Evolutionary conservation across 2,113 vertebrate genomes (phyloP).

Genomic region (Pseudonaja textilis): DNA sequence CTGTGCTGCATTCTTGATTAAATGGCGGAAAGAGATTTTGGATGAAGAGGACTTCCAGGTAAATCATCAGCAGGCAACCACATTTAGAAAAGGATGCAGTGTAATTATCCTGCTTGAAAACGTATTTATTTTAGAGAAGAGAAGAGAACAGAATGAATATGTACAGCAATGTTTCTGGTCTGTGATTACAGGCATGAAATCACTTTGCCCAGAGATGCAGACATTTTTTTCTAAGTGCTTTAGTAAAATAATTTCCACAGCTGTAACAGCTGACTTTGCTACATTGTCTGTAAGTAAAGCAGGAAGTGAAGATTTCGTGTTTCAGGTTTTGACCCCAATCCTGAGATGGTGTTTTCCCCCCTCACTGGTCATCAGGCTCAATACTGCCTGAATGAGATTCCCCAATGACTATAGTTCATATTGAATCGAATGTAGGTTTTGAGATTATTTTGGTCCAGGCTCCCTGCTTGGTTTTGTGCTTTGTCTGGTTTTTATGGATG

Average conservation of each 20-base stretch:
- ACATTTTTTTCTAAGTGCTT: not conserved
- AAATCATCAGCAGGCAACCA: conserved; percentile 32
- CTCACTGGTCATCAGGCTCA: not conserved
- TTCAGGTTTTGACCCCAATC: not conserved
- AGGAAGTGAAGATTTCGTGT: not conserved
- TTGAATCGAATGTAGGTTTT: not conserved
- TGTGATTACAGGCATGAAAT: not conserved
- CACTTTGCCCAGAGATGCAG: not conserved
- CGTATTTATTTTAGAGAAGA: rapidly evolving
- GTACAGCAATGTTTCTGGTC: not conserved
- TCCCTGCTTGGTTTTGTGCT: not conserved
- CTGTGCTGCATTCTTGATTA: conserved; percentile 91
- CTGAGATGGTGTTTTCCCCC: not conserved
- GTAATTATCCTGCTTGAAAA: conserved; percentile 3
- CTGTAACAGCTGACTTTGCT: not conserved
- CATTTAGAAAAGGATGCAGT: not conserved
- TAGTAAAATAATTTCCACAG: not conserved
- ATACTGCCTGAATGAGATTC: not conserved
- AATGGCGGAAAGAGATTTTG: conserved; percentile 94
- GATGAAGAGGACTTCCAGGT: conserved; percentile 95
- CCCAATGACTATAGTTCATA: not conserved
- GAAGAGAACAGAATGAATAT: too few relatives aligned
- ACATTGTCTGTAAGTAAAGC: not conserved
- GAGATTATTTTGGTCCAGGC: not conserved
- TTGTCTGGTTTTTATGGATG: not conserved